Conservation (phyloP, 2,888 invertebrate genomes). For the Alloplasta piceator region DNA sequence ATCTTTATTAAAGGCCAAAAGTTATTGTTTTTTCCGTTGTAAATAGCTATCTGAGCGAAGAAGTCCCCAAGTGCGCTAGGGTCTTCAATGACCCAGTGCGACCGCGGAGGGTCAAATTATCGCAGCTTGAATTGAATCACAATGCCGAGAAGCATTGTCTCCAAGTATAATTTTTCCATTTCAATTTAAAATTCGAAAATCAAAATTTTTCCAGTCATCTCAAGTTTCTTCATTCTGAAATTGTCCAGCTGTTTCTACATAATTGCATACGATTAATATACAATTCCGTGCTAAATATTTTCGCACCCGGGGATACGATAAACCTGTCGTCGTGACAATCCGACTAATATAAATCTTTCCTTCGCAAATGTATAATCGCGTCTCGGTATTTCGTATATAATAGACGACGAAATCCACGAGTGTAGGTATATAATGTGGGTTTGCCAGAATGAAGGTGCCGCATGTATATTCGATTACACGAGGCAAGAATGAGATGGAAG, state of each 20-base stretch:
- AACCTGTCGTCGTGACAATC: constrained; percentile 32
- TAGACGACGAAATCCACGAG: constrained; percentile 22
- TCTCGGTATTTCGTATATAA: constrained; percentile 6
- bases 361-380: constrained; percentile 1
- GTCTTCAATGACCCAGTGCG: too few relatives aligned
- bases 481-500: constrained; percentile 13
- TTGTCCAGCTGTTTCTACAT: not conserved
- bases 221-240: not conserved
- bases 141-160: too few relatives aligned
- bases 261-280: constrained; percentile 35
- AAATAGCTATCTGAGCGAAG: too few relatives aligned
- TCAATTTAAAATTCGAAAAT: too few relatives aligned
- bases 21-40: too few relatives aligned
- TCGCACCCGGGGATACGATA: constrained; percentile 43
- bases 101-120: too few relatives aligned
- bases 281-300: constrained; percentile 52
- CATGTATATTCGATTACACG: not conserved
- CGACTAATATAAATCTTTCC: constrained; percentile 47
- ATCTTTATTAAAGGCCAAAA: too few relatives aligned
- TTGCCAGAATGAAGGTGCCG: constrained; percentile 23
- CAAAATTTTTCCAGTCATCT: too few relatives aligned
- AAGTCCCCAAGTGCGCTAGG: too few relatives aligned
- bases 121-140: too few relatives aligned
- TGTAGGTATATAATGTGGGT: constrained; percentile 52
- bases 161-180: too few relatives aligned